Percentiles rank a stretch among this genome's conserved stretches.
phyloP scores from a whole-genome alignment of 2,888 invertebrate species.

The Dendrolimus houi region DNA sequence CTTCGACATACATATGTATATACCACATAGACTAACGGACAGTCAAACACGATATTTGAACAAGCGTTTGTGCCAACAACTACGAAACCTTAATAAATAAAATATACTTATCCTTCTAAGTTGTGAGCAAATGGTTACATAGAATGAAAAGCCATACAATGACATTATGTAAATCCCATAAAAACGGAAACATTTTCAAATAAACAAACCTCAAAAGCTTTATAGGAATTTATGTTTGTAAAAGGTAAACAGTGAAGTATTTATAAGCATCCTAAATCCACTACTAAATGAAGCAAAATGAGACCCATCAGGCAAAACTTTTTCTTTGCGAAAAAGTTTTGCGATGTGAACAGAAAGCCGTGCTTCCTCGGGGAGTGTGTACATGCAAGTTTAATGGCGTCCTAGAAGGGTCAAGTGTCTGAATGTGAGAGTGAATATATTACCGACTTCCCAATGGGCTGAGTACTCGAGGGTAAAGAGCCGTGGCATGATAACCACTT shows the following conservation, averaged over 20 bases:
- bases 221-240: constrained; percentile 2
- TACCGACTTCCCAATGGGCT: constrained; percentile 51
- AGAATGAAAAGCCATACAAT: no score
- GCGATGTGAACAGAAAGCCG: constrained; percentile 56
- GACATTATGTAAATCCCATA: no score
- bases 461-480: constrained; percentile 32
- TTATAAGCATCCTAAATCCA: constrained; percentile 29
- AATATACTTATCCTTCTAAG: no score
- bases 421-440: constrained; percentile 65
- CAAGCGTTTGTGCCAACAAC: no score
- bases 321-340: constrained; percentile 64
- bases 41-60: no score
- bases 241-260: background rate
- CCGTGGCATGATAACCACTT: constrained; percentile 53
- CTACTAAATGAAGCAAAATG: constrained; percentile 50
- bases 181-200: background rate
- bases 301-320: constrained; percentile 56
- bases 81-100: no score
- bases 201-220: background rate
- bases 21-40: no score
- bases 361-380: constrained; percentile 49
- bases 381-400: constrained; percentile 71
- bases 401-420: constrained; percentile 70
- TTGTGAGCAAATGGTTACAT: no score
- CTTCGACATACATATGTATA: no score